These are phyloP conservation scores for Aurelia coerulea DNA, from an alignment of 30 jellyfish, hydroid and myxozoan genomes.

Conservation along the genomic window DNA sequence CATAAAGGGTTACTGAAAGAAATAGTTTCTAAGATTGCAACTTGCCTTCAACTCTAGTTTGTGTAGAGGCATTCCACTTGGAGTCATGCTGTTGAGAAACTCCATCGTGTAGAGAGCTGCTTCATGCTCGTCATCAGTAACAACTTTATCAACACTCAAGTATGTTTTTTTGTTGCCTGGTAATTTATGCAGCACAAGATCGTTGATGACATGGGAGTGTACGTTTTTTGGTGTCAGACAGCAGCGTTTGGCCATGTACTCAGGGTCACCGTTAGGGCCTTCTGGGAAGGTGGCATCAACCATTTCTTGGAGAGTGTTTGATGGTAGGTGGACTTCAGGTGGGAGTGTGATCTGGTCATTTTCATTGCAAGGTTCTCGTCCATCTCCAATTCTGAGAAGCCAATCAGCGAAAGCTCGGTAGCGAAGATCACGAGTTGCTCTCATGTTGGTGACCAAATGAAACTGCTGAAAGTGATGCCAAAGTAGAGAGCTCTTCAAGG, in stretches of 20 bases:
- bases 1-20: too few species aligned
- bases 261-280: constrained; percentile 28
- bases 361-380: constrained; percentile 40
- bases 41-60: too few species aligned
- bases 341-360: constrained; percentile 6
- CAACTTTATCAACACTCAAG: too few species aligned
- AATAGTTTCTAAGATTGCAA: too few species aligned
- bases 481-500: constrained; percentile 36
- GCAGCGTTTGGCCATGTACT: constrained; percentile 53
- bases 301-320: too few species aligned
- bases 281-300: constrained; percentile 24
- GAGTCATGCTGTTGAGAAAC: too few species aligned
- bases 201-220: constrained; percentile 31
- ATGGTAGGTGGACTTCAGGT: too few species aligned
- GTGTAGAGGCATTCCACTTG: too few species aligned
- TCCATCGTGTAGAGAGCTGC: too few species aligned
- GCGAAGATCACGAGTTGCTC: constrained; percentile 31
- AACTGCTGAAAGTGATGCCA: constrained; percentile 57
- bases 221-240: constrained; percentile 36
- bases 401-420: constrained; percentile 50
- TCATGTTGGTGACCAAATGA: constrained; percentile 38
- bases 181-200: background rate
- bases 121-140: too few species aligned
- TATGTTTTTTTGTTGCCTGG: too few species aligned
- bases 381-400: constrained; percentile 32